A percentile compares a stretch with the other conserved stretches of the same genome.
Evolutionary conservation across 2,888 invertebrate species (phyloP).

Genomic region (Melipona beecheii): DNA sequence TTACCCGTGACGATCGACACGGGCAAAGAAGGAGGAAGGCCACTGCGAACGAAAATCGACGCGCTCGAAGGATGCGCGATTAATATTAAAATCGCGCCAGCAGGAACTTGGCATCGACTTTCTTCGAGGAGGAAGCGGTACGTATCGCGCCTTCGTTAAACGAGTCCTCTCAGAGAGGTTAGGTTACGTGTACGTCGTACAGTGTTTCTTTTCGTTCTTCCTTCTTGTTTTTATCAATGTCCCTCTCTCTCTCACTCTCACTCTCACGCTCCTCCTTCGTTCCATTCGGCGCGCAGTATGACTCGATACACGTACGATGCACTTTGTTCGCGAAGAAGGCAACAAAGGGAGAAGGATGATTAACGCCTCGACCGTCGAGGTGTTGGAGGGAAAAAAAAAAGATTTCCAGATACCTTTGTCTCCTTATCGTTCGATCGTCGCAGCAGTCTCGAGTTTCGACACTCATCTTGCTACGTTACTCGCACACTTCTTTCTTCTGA

Average conservation of each 20-base stretch:
- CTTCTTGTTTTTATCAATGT: no score
- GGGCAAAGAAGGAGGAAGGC: slow-evolving; percentile 52
- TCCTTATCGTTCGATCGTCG: background rate
- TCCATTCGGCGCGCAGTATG: background rate
- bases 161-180: background rate
- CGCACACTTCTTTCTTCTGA: no score
- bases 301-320: background rate
- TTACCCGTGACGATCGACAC: slow-evolving; percentile 17
- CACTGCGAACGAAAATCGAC: slow-evolving; percentile 30
- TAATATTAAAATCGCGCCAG: slow-evolving; percentile 35
- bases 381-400: background rate
- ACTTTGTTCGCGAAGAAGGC: background rate
- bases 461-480: no score
- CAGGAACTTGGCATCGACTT: slow-evolving; percentile 6
- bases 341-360: slow-evolving; percentile 10
- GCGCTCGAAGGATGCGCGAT: slow-evolving; percentile 46
- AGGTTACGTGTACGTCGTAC: background rate
- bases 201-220: background rate
- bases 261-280: background rate
- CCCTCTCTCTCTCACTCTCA: background rate
- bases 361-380: slow-evolving; percentile 13
- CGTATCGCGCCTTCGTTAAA: background rate
- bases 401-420: slow-evolving; percentile 14
- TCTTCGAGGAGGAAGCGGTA: background rate
- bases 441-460: background rate